Conservation (phyloP, 2,888 invertebrate genomes). For the Halictus ligatus region DNA sequence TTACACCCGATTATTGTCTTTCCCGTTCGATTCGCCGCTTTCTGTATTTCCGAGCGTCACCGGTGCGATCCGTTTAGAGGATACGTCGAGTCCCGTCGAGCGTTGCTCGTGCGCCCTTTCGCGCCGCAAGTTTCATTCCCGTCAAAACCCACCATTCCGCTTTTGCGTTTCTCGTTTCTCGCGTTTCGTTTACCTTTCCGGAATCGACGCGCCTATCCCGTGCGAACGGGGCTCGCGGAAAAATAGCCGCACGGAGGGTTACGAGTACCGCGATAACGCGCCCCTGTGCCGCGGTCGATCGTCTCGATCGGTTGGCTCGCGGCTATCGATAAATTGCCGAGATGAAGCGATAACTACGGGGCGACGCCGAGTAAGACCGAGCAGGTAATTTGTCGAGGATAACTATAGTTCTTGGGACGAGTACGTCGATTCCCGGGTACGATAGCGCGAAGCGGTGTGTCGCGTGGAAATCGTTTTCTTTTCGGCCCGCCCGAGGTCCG, state of each 20-base stretch:
- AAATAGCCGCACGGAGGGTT: background rate
- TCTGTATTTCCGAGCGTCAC: constrained; percentile 45
- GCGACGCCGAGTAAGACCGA: constrained; percentile 56
- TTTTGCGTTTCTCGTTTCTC: background rate
- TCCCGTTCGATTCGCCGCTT: constrained; percentile 60
- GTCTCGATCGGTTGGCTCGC: constrained; percentile 46
- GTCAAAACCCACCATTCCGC: background rate
- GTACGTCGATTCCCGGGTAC: constrained; percentile 32
- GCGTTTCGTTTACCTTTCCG: background rate
- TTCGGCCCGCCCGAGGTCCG: background rate
- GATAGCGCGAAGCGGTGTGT: constrained; percentile 42
- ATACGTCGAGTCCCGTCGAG: constrained; percentile 11
- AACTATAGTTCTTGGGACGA: constrained; percentile 46
- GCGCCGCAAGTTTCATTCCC: background rate
- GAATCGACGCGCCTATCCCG: background rate
- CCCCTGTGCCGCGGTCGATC: constrained; percentile 42
- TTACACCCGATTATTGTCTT: constrained; percentile 71
- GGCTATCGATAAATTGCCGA: constrained; percentile 64
- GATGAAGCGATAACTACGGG: constrained; percentile 66
- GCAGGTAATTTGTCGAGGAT: constrained; percentile 59
- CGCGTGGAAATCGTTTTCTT: constrained; percentile 24
- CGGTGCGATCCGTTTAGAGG: constrained; percentile 50
- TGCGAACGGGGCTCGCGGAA: constrained; percentile 6
- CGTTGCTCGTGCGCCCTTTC: too few relatives aligned
- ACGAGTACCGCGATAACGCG: constrained; percentile 2